Evolutionary conservation across 1,140 invertebrate species (phyloP), one percentile per base, ranked within the genome.

Genomic region (Atta cephalotes): DNA sequence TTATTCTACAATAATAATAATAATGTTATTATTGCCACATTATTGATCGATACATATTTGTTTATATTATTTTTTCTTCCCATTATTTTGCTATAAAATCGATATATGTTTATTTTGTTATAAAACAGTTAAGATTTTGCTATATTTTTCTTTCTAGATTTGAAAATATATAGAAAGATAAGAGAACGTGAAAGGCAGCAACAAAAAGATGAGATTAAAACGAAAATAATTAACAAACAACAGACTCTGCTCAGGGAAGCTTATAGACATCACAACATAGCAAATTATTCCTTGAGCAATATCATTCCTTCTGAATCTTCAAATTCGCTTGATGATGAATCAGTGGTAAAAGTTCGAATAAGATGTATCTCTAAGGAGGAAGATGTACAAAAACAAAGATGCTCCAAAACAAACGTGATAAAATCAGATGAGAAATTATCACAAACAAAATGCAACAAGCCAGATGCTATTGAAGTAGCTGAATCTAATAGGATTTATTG

Each of bases 91-190:
- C 7, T 16, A 56, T 18, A 31, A 66, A 58, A 45, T 63, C 9
- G 5, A 85, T 62, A n/a, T 18, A 31, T 21, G 5, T 35, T 18
- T 76, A 85, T 35, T 77, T 62, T 65, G 45, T 89, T 66, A 63
- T 2, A 39, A 53, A 35, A 31, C 60, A 63, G 4, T 45, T 60
- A n/a, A 84, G n/a, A 77, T 86, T 39, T 60, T 68, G 49, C 31
- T 78, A 21, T 0, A 45, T 51, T 70, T 49, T 78, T 63, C 49
- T 77, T 76, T 71, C 7, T 51, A 95, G 95, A 95, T 89, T 91
- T 95, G 35, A 95, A 95, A 68, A 49, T 94, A 7, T 93, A 94
- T 4, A 91, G 92, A 70, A 95, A 95, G 86, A 90, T 95, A 51
- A 95, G 94, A 79, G 91, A 95, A 45, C 91, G 84, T 21, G 92